phyloP scores from a whole-genome alignment of 2,113 vertebrate genomes.

The Sylvietta virens region DNA sequence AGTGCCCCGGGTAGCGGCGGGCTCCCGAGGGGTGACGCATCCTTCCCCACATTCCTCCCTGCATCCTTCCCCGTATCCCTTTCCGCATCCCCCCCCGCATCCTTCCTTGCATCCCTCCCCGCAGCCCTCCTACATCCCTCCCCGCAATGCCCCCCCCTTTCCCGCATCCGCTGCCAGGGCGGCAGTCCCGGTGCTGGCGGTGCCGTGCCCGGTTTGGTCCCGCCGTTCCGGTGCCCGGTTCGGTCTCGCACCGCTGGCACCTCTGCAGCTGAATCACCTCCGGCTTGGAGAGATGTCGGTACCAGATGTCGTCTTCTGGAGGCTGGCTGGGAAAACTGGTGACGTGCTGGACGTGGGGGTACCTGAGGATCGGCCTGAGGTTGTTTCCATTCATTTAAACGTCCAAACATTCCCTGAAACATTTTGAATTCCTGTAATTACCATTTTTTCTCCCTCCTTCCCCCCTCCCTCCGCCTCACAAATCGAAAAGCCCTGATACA shows the following conservation, averaged over 20 bases:
- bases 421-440: neutral
- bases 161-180: neutral
- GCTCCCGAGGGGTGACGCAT: neutral
- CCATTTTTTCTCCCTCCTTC: fast-evolving
- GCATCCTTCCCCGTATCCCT: fast-evolving
- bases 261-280: neutral
- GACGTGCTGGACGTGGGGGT: neutral
- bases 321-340: neutral
- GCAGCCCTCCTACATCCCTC: neutral
- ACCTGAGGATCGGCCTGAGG: neutral
- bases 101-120: fast-evolving
- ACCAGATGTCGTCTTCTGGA: too few relatives aligned
- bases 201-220: neutral
- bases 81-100: fast-evolving
- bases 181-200: neutral
- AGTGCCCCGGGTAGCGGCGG: neutral
- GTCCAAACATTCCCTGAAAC: neutral
- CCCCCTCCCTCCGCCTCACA: fast-evolving
- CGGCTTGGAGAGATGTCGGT: neutral
- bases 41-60: too few relatives aligned
- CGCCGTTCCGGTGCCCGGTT: neutral
- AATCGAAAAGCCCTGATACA: neutral
- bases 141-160: neutral
- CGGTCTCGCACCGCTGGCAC: neutral
- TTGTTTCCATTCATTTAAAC: neutral